phyloP scores from a whole-genome alignment of 1,140 invertebrate genomes.

The Scaptomyza graminum region DNA sequence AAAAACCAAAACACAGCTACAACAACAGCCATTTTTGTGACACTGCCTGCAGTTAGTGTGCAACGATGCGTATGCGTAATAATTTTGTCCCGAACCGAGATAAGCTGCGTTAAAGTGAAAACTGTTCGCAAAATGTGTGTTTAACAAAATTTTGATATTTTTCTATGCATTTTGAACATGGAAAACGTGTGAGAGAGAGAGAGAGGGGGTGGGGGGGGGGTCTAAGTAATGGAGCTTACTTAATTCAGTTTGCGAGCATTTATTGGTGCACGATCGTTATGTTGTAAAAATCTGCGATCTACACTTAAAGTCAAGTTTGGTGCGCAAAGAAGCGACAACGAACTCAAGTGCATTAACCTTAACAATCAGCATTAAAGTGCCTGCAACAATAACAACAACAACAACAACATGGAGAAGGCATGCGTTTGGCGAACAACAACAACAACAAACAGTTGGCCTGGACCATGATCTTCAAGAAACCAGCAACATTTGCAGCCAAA shows the following conservation, averaged over 20 bases:
- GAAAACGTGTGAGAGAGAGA: constrained; percentile 14
- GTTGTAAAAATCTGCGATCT: constrained; percentile 51
- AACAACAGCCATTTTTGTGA: constrained; percentile 10
- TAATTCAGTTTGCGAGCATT: constrained; percentile 66
- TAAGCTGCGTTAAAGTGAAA: constrained; percentile 58
- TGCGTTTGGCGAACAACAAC: constrained; percentile 68
- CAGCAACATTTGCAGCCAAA: constrained; percentile 62
- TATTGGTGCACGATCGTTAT: constrained; percentile 62
- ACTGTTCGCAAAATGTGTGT: not conserved
- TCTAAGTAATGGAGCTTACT: constrained; percentile 17
- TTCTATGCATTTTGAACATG: constrained; percentile 31
- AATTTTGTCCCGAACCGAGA: constrained; percentile 51
- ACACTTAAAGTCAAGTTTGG: constrained; percentile 60
- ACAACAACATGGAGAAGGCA: constrained; percentile 13
- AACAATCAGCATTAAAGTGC: constrained; percentile 77
- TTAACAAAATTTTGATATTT: constrained; percentile 37
- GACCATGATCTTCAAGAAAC: constrained; percentile 77
- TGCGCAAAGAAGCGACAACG: constrained; percentile 78
- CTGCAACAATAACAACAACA: constrained; percentile 48
- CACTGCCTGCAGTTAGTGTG: constrained; percentile 28
- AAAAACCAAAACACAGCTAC: constrained; percentile 1
- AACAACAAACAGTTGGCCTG: constrained; percentile 60
- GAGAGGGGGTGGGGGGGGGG: too few species aligned
- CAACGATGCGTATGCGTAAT: constrained; percentile 75
- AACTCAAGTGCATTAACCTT: constrained; percentile 80